These are phyloP conservation scores for Paraplagusia blochii DNA, from an alignment of 2,113 vertebrate species.

Conservation along the genomic window DNA sequence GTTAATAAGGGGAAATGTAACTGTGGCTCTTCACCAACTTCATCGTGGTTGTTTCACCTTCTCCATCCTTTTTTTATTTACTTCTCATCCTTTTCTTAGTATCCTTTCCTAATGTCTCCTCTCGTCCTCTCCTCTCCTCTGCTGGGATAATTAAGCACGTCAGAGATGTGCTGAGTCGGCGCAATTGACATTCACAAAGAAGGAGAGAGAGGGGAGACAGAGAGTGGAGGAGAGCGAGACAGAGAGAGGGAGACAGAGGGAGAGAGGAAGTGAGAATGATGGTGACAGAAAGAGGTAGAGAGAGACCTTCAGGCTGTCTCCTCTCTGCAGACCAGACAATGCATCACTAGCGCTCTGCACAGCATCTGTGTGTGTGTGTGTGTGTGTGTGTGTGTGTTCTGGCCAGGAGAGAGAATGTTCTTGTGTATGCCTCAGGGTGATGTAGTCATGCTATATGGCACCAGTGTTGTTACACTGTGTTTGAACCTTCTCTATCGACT, in stretches of 20 bases:
- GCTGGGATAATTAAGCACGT: constrained; percentile 69
- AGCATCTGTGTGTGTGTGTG: constrained; percentile 15
- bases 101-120: constrained; percentile 8
- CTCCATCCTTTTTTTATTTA: neutral
- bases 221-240: constrained; percentile 13
- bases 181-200: constrained; percentile 54
- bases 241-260: constrained; percentile 25
- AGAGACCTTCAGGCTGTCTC: constrained; percentile 66
- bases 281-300: constrained; percentile 31
- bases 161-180: constrained; percentile 71
- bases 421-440: constrained; percentile 41
- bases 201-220: constrained; percentile 21
- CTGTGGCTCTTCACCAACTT: neutral
- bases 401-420: constrained; percentile 30
- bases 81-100: neutral
- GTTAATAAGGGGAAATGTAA: neutral
- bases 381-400: constrained; percentile 23
- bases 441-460: constrained; percentile 40
- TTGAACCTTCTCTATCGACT: constrained; percentile 31
- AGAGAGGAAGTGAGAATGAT: constrained; percentile 17
- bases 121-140: constrained; percentile 39
- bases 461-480: constrained; percentile 21
- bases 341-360: constrained; percentile 41
- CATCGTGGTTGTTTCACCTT: constrained; percentile 4
- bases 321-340: constrained; percentile 64